Base-by-base conservation (phyloP, 1,140 invertebrate genomes). In the Sitophilus oryzae region DNA sequence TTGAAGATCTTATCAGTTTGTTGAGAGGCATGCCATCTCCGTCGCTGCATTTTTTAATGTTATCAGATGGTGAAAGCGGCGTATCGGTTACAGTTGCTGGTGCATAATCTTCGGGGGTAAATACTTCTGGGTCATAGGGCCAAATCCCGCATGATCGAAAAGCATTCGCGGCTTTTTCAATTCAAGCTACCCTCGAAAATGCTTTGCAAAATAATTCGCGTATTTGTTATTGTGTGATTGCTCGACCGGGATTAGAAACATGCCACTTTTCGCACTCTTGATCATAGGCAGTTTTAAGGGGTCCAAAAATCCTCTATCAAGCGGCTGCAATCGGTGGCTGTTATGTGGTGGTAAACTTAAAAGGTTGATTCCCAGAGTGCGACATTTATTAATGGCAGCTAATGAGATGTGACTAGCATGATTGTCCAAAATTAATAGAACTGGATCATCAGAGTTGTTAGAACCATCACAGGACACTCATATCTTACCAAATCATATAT, bases 341-440 rank as follows among this genome's bases (percentile, higher is more conserved):
- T 9, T 44, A 23, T 58, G 56, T 11, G 30, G 50, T 25, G 51
- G 51, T 11, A 58, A 37, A 10, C 14, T 44, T 5, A 57, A 36
- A 14, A 57, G n/a, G 9, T 38, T 11, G n/a, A 57, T 52, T 8
- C 47, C 55, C 1, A 53, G 42, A 14, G 41, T 21, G 10, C 49
- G n/a, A 68, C 52, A 45, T 52, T 52, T 36, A 65, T 60, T 47
- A 58, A 67, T 66, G 70, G 71, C 73, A 63, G 61, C 62, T 66
- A 67, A 67, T 59, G 67, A 65, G 64, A 66, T 41, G 51, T 69
- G 63, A 15, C 49, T 66, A 2, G 50, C 21, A 44, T 73, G 65
- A 46, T 67, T 66, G 42, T 66, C 61, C 6, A 66, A 54, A 22
- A 62, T 41, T 3, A 64, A 30, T 18, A 64, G 23, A 10, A 63